Evolutionary conservation across 2,113 vertebrate species (phyloP), one percentile per base, ranked within the genome.

Genomic region (Apteryx mantelli): DNA sequence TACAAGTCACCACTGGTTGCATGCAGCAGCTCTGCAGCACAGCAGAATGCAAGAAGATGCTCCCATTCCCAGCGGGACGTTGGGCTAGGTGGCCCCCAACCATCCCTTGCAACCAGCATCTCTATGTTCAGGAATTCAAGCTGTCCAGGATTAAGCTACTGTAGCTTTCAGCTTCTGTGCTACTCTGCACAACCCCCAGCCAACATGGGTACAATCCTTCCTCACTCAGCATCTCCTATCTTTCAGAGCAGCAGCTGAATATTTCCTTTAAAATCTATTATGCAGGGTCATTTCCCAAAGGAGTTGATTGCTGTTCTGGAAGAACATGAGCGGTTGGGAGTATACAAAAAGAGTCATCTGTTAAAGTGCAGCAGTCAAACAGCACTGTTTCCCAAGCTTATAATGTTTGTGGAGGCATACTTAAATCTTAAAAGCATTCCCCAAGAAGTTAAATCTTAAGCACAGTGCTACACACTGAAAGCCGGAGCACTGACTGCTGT

Each of bases 1-100:
- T 1, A 14, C 20, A 19, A 1, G 15, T 21, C 0, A 2, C 55
- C 75, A 16, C 20, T 0, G 53, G 28, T 25, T 52, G 48, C 0
- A 11, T 3, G 68, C 46, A 9, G 65, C 12, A 3, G 38, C 11
- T 55, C 80, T 26, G 24, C 63, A 22, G 32, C 7, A 4, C 44
- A 46, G 44, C 20, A 55, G 42, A 48, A 48, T 1, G 24, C 0
- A 0, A 48, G 53, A 28, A 42, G 28, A 42, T 0, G 10, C 52
- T 48, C 13, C 48, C 22, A 24, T 44, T 12, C 38, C 1, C 46
- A 48, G 46, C 17, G 18, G 18, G 18, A 19, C 46, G 5, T 48
- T 48, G 46, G 46, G 46, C 18, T 48, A 48, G 46, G 7, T 48
- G 46, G 0, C n/a, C 65, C 60, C 30, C 2, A 1, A 25, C 4